Evolutionary conservation across 2,113 vertebrate species (phyloP), one percentile per base, ranked within the genome.

Genomic region (Nothobranchius furzeri): DNA sequence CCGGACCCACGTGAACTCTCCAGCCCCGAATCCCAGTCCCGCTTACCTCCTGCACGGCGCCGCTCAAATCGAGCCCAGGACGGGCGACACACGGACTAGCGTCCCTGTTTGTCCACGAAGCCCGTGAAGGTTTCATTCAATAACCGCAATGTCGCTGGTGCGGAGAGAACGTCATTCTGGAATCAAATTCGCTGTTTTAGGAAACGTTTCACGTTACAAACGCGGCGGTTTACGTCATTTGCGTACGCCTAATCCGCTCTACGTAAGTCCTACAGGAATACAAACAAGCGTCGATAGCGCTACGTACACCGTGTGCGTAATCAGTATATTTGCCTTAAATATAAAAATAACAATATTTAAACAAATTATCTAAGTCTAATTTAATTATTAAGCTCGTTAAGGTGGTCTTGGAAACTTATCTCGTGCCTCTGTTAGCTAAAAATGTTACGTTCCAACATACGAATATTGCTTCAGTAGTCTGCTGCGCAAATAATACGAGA

Each of bases 31-130:
- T 64, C 20, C 3, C n/a, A 9, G 13, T 14, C 40, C 54, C 56
- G 36, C 89, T 84, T 87, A 89, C 85, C 87, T 81, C 60, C 42
- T 55, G 50, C 72, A 17, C 37, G 2, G 15, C 35, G 53, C 12
- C 6, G 20, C 49, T 25, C 46, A 17, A 8, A 53, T 51, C 1
- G 30, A 11, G 42, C 20, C 7, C 20, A 36, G 49, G 50, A 60
- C 14, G 3, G 2, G 0, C 15, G 58, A 46, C 2, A 10, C 12
- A 50, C 52, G 17, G 20, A 15, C 1, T 35, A 0, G 6, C 13
- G 12, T 40, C 12, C 37, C 25, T 53, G 62, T 55, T 69, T 51
- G 20, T 60, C 42, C 20, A 0, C 4, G 4, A 9, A 53, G 12
- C 57, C 67, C 69, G 14, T 20, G 53, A 36, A 7, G 20, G 12